Base-by-base conservation (phyloP, 2,797 vertebrate species). In the Leptodactylus fallax region DNA sequence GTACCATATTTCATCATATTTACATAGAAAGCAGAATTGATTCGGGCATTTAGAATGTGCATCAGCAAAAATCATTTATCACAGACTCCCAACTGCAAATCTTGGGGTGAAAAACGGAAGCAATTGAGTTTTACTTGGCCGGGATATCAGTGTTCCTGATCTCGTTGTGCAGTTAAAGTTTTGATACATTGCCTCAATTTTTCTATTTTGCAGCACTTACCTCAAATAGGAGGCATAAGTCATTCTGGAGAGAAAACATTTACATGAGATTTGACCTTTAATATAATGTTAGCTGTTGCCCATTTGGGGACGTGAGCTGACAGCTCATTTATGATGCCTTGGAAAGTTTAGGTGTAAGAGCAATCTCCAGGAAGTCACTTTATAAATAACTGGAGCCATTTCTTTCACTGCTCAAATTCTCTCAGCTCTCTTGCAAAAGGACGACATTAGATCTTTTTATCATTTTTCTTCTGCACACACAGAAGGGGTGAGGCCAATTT, bases 201-300 rank as follows among this genome's bases (percentile, higher is more conserved):
- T 91, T 92, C 91, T 90, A 90, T 94, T 87, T 89, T 0, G 0
- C 91, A 88, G 88, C 90, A 91, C 92, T 91, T 90, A 92, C 90
- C 90, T 92, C 91, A 93, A 94, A 93, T 92, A 93, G 91, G 92
- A 92, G 92, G 93, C 93, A 94, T 92, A 93, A 92, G 93, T 94
- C 92, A 94, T 93, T 92, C 92, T 80, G 76, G 92, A 94, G 93
- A 90, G 91, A 91, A 90, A 93, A 93, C 90, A 91, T 93, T 94
- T 93, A 93, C 90, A 92, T 92, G 92, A 92, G 92, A 90, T 85
- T 91, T 90, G 90, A 95, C 94, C 94, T 94, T 93, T 93, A 92
- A 90, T 89, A 93, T 93, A 93, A 94, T 93, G 91, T 95, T 94
- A 95, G 93, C 91, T 53, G 85, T 90, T 93, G 90, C 91, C 91